Percentiles rank a stretch among this genome's conserved stretches.
These are phyloP conservation scores for Archivesica marissinica DNA, from an alignment of 1,140 invertebrate species.

Conservation along the genomic window DNA sequence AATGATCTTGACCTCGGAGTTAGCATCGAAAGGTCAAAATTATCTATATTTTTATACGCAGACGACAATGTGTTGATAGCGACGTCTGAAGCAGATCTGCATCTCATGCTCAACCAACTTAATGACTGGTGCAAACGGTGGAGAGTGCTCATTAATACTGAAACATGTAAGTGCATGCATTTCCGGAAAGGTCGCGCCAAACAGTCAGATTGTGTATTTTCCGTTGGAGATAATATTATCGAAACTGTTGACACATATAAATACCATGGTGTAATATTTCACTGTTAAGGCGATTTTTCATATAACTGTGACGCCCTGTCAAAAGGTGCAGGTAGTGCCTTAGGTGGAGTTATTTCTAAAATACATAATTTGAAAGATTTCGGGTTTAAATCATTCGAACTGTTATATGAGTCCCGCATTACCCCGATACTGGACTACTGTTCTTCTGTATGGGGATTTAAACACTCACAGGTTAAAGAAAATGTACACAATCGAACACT, in stretches of 20 bases:
- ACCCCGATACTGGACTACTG: constrained; percentile 26
- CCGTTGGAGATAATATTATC: neutral
- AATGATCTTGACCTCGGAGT: neutral
- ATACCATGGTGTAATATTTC: neutral
- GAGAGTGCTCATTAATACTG: constrained; percentile 14
- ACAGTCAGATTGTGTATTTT: neutral
- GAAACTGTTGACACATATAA: neutral
- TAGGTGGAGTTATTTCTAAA: constrained; percentile 1
- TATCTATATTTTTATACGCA: neutral
- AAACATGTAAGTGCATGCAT: constrained; percentile 30
- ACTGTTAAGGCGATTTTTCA: neutral
- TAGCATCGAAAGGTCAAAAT: neutral
- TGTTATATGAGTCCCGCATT: neutral
- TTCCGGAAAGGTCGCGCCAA: neutral
- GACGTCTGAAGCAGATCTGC: neutral
- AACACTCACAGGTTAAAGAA: neutral
- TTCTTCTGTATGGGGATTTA: neutral
- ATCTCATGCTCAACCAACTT: neutral
- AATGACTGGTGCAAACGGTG: constrained; percentile 35
- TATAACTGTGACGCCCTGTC: neutral
- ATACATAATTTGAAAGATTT: neutral
- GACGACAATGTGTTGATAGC: neutral
- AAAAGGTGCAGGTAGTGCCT: neutral
- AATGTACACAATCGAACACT: constrained; percentile 5
- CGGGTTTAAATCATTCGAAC: neutral